phyloP scores from a whole-genome alignment of 2,113 vertebrate genomes.

The Notiomystis cincta region DNA sequence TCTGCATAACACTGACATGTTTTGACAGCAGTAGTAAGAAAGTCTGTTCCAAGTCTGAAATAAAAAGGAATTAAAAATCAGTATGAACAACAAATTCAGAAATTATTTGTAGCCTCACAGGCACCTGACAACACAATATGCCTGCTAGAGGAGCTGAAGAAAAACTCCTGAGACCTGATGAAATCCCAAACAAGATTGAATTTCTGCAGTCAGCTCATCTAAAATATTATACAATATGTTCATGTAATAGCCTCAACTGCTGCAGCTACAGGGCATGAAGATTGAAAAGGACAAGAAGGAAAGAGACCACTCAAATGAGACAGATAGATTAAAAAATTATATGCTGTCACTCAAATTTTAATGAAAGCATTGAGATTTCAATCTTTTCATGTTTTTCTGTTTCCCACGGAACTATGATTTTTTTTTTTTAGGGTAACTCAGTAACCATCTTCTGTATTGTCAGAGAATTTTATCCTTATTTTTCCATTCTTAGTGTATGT shows the following conservation, averaged over 20 bases:
- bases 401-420: neutral
- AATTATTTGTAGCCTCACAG: neutral
- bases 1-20: neutral
- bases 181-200: neutral
- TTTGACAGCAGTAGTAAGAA: neutral
- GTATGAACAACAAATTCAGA: neutral
- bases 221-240: neutral
- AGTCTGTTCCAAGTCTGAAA: neutral
- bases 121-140: neutral
- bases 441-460: neutral
- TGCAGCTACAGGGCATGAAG: neutral
- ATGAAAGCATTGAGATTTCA: neutral
- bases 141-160: neutral
- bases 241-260: neutral
- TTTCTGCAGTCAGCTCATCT: neutral
- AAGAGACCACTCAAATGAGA: neutral
- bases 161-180: neutral
- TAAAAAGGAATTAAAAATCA: neutral
- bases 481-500: neutral
- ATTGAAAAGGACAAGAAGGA: neutral
- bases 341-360: neutral
- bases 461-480: neutral
- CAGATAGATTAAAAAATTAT: neutral
- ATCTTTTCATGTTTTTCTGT: neutral
- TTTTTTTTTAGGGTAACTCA: neutral